Percentiles rank a stretch among this genome's conserved stretches.
phyloP scores from a whole-genome alignment of 2,113 vertebrate species.

The Cercopithecus mona region DNA sequence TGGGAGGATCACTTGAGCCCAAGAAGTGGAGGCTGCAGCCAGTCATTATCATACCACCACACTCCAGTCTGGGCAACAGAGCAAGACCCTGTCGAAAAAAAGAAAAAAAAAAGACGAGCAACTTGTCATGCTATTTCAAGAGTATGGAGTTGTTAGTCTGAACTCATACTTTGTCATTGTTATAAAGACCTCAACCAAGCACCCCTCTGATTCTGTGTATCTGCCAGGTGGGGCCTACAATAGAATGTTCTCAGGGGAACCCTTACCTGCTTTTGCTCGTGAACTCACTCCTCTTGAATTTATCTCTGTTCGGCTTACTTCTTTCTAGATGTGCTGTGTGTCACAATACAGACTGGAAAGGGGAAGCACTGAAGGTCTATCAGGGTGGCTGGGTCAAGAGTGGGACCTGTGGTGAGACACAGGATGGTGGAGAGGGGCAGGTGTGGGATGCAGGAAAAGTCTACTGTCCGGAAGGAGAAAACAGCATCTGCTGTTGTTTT shows the following conservation, averaged over 20 bases:
- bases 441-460: not conserved
- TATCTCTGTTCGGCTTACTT: not conserved
- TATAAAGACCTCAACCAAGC: not conserved
- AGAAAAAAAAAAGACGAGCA: not conserved
- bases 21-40: too few species aligned
- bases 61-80: too few species aligned
- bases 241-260: not conserved
- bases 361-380: not conserved
- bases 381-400: not conserved
- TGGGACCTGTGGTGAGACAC: accelerated
- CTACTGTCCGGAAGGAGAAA: not conserved
- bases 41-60: too few species aligned
- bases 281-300: not conserved
- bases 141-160: not conserved
- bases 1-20: too few species aligned
- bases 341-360: not conserved
- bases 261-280: not conserved
- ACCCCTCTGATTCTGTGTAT: not conserved
- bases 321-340: not conserved
- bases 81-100: too few species aligned
- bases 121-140: not conserved
- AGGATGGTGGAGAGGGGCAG: not conserved
- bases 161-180: not conserved
- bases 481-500: not conserved
- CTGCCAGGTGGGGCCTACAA: not conserved